Conservation (phyloP, 2,797 vertebrate genomes). For the Diplodus sargus region DNA sequence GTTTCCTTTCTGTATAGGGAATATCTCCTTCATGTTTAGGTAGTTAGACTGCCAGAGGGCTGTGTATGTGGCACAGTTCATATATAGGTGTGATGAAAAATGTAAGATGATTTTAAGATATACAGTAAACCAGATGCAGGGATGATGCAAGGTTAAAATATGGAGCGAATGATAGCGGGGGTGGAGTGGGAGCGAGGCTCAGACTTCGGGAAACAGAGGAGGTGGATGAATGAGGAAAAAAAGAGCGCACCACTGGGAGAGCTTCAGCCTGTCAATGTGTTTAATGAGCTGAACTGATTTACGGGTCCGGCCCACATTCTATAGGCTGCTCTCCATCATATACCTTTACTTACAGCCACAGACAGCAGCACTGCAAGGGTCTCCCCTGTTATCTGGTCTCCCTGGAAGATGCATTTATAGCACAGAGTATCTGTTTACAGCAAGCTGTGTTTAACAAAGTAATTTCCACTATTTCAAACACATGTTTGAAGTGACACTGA, state of each 20-base stretch:
- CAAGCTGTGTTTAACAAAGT: background rate
- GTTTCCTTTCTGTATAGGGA: conserved; percentile 30
- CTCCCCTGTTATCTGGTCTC: background rate
- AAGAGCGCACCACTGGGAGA: conserved; percentile 32
- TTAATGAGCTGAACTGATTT: conserved; percentile 66
- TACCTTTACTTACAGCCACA: conserved; percentile 52
- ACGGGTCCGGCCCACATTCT: conserved; percentile 47
- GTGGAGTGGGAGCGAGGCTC: background rate
- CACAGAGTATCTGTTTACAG: background rate
- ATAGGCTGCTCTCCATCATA: conserved; percentile 35
- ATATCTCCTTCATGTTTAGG: conserved; percentile 7
- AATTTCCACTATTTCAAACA: background rate
- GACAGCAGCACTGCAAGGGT: background rate
- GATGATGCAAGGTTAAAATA: background rate
- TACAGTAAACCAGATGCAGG: background rate
- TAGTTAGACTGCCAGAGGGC: background rate
- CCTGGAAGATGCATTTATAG: background rate
- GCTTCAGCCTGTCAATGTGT: conserved; percentile 46
- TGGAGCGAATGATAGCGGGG: background rate
- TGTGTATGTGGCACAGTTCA: background rate
- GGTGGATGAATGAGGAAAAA: conserved; percentile 29
- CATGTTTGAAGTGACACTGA: background rate
- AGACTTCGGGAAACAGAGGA: conserved; percentile 6
- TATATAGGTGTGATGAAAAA: background rate
- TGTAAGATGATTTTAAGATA: background rate